Evolutionary conservation across 2,797 vertebrate genomes (phyloP), one percentile per base, ranked within the genome.

Genomic region (Cetoscarus ocellatus): DNA sequence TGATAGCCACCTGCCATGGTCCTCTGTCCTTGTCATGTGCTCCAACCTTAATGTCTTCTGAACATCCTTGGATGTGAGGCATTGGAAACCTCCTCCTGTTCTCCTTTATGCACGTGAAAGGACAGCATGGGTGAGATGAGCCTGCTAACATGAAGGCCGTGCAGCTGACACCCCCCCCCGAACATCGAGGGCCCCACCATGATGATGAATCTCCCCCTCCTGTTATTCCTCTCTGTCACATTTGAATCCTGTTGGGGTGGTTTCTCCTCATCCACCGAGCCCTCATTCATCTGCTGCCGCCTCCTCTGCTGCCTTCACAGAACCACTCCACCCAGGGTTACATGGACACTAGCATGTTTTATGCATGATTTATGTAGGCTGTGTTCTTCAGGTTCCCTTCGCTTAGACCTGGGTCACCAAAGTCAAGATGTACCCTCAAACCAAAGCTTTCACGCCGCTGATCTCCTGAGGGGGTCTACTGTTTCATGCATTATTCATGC

Each of bases 231-330:
- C 39, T 68, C 61, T 72, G 63, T 86, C 78, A 75, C 65, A 75
- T 82, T 76, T 74, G 50, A 79, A 87, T 80, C 60, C 59, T 42
- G 61, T 56, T 48, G 50, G 70, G 55, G 34, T 66, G 43, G 81
- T 44, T 76, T 81, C 34, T 36, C n/a, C 43, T 18, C 43, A 1
- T 77, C 58, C 73, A 90, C 78, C 70, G 76, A 72, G 75, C 71
- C 76, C 73, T 73, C 82, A 75, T 86, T 86, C 71, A 81, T 88
- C 79, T 76, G 65, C 65, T 54, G 48, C 78, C 55, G 52, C 63
- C 38, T 27, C 27, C 4, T 48, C 75, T 57, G 51, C 62, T 40
- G 51, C 75, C 77, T 73, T 70, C 65, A 50, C 59, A 52, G 14
- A 74, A 65, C 52, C 65, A 15, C 79, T 79, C 80, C 58, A 43